These are phyloP conservation scores for Cephalopholis sonnerati DNA, from an alignment of 2,113 vertebrate genomes.

Conservation along the genomic window DNA sequence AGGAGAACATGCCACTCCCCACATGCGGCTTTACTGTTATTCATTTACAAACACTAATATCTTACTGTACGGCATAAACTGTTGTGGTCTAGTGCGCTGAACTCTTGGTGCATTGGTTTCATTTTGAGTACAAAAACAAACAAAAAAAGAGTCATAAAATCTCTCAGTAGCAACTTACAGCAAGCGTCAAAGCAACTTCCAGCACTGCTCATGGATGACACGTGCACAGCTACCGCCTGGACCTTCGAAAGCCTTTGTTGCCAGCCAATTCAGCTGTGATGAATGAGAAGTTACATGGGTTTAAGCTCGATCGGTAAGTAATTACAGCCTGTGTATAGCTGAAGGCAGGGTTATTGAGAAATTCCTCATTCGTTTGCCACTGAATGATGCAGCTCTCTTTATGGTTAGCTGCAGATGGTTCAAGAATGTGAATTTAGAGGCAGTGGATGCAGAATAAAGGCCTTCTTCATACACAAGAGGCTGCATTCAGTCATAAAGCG, in stretches of 20 bases:
- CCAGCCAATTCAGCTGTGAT: background rate
- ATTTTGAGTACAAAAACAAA: background rate
- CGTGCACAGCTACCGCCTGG: background rate
- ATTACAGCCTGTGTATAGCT: background rate
- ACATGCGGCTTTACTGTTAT: no score
- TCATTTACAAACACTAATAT: background rate
- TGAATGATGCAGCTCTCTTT: no score
- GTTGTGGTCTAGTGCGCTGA: no score
- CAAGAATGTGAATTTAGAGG: background rate
- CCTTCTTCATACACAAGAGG: background rate
- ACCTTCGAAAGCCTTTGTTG: background rate
- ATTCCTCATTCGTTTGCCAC: conserved; percentile 7
- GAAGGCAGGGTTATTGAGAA: background rate
- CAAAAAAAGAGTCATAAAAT: no score
- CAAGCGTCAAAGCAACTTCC: background rate
- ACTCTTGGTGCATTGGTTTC: background rate
- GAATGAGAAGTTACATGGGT: background rate
- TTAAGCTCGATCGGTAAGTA: background rate
- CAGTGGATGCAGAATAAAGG: background rate
- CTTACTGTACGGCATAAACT: no score
- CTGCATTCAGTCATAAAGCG: background rate
- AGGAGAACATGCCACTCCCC: no score
- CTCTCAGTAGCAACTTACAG: background rate
- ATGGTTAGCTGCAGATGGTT: background rate
- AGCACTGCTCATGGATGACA: background rate